phyloP scores from a whole-genome alignment of 2,888 invertebrate genomes.

The Steromphala cineraria region DNA sequence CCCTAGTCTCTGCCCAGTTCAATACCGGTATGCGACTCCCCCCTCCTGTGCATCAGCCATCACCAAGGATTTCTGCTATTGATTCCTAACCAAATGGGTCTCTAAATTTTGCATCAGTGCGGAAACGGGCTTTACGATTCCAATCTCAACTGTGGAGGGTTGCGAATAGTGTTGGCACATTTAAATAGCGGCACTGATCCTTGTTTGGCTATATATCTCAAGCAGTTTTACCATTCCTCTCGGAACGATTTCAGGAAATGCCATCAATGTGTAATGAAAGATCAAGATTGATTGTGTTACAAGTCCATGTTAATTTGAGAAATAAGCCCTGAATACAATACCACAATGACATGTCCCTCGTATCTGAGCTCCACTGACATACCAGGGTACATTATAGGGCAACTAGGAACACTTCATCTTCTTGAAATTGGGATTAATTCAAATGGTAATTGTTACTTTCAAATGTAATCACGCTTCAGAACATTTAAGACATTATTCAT shows the following conservation, averaged over 20 bases:
- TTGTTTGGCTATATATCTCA: not conserved
- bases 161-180: not conserved
- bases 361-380: too few species aligned
- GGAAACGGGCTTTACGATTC: constrained; percentile 9
- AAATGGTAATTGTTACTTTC: too few species aligned
- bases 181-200: not conserved
- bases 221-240: not conserved
- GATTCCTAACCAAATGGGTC: constrained; percentile 1
- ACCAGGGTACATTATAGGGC: too few species aligned
- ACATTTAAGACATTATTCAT: too few species aligned
- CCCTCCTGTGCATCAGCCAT: not conserved
- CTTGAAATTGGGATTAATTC: too few species aligned
- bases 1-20: not conserved
- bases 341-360: too few species aligned
- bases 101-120: constrained; percentile 20
- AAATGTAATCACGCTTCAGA: too few species aligned
- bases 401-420: too few species aligned
- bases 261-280: not conserved
- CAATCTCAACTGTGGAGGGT: not conserved
- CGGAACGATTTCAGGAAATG: not conserved
- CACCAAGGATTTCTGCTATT: constrained; percentile 2
- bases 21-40: not conserved
- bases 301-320: too few species aligned
- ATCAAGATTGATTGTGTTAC: not conserved
- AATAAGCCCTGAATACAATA: too few species aligned